Evolutionary conservation across 92 coral and sea anemone genomes (phyloP), one percentile per base, ranked within the genome.

Genomic region (Zoanthus sansibaricus): DNA sequence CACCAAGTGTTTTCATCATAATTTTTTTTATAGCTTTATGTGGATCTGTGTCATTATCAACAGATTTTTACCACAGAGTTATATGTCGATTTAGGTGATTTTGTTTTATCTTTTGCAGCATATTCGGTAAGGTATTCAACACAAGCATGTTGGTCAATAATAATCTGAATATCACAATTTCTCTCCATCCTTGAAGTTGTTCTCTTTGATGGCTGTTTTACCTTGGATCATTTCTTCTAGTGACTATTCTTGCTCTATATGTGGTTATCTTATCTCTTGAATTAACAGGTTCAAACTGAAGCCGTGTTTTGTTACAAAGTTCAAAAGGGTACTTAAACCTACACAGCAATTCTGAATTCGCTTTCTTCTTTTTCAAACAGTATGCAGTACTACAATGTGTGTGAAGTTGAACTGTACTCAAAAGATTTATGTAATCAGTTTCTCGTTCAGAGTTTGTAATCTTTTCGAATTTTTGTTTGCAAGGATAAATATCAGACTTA

Each of bases 401-500:
- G 83, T 78, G 67, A 49, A 44, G 83, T 59, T 78, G 83, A 51
- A 58, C 64, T 58, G 64, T 58, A 58, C 14, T 58, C 64, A 58
- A 58, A 58, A 58, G 18, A 58, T 58, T 69, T 14, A 44, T 48
- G 68, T 78, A 78, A 48, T 78, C 83, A 78, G 70, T 55, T 20
- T 78, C 83, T 56, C 61, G 31, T 16, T 76, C 83, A 78, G 45
- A 20, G 31, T 78, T 78, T 52, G 61, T 78, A 21, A 58, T 58
- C 13, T 58, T 52, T 52, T 52, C 58, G 0, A 52, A 52, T 52
- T 52, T 52, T 52, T 52, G 58, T 52, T 52, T 52, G 58, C 83
- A 77, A 17, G 83, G 83, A 51, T 51, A 67, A 17, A 77, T 45
- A 77, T 77, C 68, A 77, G 83, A 67, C 14, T 77, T 77, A 17